Evolutionary conservation across 2,113 vertebrate genomes (phyloP).

Genomic region (Morone saxatilis): DNA sequence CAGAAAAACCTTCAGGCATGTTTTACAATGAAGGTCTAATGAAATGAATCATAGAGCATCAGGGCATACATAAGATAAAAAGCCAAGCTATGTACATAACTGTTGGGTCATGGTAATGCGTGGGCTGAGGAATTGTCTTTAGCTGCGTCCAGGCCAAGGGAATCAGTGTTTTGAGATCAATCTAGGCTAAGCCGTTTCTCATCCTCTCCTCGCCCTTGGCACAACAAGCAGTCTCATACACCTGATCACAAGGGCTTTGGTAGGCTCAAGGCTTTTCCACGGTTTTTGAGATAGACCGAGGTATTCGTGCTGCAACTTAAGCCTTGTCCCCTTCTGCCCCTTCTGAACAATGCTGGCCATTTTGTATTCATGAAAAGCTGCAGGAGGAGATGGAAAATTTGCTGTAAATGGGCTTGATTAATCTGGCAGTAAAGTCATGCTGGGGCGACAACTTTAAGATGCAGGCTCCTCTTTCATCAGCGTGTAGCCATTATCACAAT

Average conservation of each 20-base stretch:
- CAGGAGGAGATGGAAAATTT: slow-evolving; percentile 3
- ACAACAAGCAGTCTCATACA: slow-evolving; percentile 43
- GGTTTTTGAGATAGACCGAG: slow-evolving; percentile 23
- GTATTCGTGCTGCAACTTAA: slow-evolving; percentile 36
- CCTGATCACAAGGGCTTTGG: slow-evolving; percentile 60
- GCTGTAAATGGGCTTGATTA: slow-evolving; percentile 42
- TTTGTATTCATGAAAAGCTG: slow-evolving; percentile 33
- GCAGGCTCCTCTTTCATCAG: slow-evolving; percentile 39
- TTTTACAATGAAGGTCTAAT: slow-evolving; percentile 17
- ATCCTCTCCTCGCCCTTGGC: slow-evolving; percentile 47
- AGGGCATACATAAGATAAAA: slow-evolving; percentile 2
- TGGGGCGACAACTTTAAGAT: slow-evolving; percentile 9
- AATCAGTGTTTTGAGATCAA: slow-evolving; percentile 54
- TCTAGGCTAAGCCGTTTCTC: slow-evolving; percentile 47
- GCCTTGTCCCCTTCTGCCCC: slow-evolving; percentile 18
- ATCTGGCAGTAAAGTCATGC: slow-evolving; percentile 10
- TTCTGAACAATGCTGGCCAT: not conserved
- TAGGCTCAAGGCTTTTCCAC: slow-evolving; percentile 41
- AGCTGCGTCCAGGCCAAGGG: slow-evolving; percentile 9
- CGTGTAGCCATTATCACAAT: slow-evolving; percentile 35
- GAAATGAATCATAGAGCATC: slow-evolving; percentile 10
- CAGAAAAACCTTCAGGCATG: not conserved
- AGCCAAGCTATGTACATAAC: not conserved
- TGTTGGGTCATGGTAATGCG: not conserved
- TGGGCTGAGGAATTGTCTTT: not conserved